These are phyloP conservation scores for Takifugu ocellatus DNA, from an alignment of 2,797 vertebrate species.

Conservation along the genomic window DNA sequence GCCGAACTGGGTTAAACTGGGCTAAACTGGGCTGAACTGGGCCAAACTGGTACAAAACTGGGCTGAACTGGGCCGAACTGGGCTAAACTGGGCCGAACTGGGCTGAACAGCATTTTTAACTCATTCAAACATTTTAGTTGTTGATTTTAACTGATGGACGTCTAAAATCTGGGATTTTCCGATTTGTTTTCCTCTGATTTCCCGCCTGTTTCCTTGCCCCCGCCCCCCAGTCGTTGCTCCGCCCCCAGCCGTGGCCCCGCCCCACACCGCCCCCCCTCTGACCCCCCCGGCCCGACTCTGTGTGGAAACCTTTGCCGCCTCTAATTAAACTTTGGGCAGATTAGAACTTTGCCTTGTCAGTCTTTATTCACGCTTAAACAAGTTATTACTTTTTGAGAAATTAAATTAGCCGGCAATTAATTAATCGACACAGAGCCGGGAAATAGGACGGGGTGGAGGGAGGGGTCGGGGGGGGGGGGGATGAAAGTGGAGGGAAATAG, in stretches of 20 bases:
- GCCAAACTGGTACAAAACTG: no score
- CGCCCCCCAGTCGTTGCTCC: neutral
- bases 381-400: slow-evolving; percentile 80
- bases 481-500: slow-evolving; percentile 27
- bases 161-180: neutral
- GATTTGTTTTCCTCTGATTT: neutral
- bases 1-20: no score
- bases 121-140: neutral
- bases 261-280: neutral
- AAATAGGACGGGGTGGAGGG: slow-evolving; percentile 43
- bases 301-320: slow-evolving; percentile 66
- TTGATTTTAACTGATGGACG: neutral
- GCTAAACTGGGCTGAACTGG: no score
- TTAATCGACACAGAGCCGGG: slow-evolving; percentile 73
- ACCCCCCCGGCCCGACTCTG: slow-evolving; percentile 38
- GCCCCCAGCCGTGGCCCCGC: neutral
- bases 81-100: neutral
- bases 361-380: slow-evolving; percentile 80
- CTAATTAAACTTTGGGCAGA: slow-evolving; percentile 81
- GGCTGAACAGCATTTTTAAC: no score
- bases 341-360: slow-evolving; percentile 79
- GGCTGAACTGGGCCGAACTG: neutral
- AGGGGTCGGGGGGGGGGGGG: slow-evolving; percentile 11
- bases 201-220: neutral
- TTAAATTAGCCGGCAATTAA: slow-evolving; percentile 82